Evolutionary conservation across 2,113 vertebrate species (phyloP), one percentile per base, ranked within the genome.

Genomic region (Galeopterus variegatus): DNA sequence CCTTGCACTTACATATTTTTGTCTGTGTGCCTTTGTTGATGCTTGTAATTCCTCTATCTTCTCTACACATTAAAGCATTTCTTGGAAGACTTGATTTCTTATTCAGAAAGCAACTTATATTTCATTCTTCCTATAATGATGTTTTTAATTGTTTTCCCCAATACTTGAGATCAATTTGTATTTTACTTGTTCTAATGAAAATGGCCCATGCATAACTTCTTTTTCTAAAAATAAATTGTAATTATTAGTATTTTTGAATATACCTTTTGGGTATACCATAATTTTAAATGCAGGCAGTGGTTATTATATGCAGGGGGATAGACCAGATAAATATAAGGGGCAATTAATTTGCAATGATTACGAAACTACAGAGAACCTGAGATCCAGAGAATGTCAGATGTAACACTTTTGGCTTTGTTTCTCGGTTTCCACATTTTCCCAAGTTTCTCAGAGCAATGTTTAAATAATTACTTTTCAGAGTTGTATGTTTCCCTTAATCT

Each of bases 181-280:
- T 84, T 93, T 88, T 77, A 41, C 12, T 92, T 77, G 5, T 48
- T 87, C 0, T 62, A 94, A 54, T 67, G 72, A 73, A 69, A 2
- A 33, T 95, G 41, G 64, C 18, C 28, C 36, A 64, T 45, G 17
- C 1, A 56, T 77, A 26, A 28, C 9, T 72, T n/a, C 10, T n/a
- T 50, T 92, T 93, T 80, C 33, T 13, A 82, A 62, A 94, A 70
- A 72, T 85, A 79, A 80, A 48, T 79, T 36, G 6, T 26, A 90
- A 67, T 33, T 60, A 48, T 62, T 45, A 86, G 6, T 56, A 64
- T 81, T 70, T 45, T 83, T 41, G 41, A 41, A 41, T 41, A 41
- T 41, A 41, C 41, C 11, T 72, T 67, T 45, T 23, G 3, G 2
- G 8, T 48, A 65, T 50, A 52, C 15, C 8, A 60, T 24, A 54